phyloP scores from a whole-genome alignment of 2,113 vertebrate species.

The Chloebia gouldiae region DNA sequence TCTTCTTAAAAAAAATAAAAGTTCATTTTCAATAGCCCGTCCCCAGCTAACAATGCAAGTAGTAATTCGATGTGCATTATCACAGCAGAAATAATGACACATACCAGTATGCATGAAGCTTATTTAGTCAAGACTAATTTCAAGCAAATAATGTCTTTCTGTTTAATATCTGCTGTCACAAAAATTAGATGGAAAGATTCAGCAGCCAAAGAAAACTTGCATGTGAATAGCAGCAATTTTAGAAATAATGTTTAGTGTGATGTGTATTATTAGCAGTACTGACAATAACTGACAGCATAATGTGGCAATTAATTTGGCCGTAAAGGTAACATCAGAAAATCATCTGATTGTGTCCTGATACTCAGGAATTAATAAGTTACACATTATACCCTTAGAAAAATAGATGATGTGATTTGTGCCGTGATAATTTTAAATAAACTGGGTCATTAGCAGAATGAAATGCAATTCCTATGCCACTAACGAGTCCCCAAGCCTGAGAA shows the following conservation, averaged over 20 bases:
- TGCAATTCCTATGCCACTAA: background rate
- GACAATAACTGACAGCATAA: background rate
- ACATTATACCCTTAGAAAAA: background rate
- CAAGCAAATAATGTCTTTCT: background rate
- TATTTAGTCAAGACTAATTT: background rate
- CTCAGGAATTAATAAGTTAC: background rate
- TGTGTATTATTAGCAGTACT: background rate
- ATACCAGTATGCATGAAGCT: background rate
- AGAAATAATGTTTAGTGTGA: background rate
- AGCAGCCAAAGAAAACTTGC: background rate
- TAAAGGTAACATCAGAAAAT: background rate
- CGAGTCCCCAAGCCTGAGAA: background rate
- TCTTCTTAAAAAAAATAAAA: background rate
- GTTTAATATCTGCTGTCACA: background rate
- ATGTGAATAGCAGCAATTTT: background rate
- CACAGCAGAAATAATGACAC: background rate
- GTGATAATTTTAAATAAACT: background rate
- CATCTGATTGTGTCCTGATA: background rate
- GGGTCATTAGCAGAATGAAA: background rate
- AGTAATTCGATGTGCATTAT: background rate
- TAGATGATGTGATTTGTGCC: background rate
- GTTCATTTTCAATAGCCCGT: background rate
- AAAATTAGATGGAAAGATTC: background rate
- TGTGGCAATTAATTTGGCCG: background rate
- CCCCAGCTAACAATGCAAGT: background rate